phyloP scores from a whole-genome alignment of 2,888 invertebrate genomes.

The Laspeyria flexula region DNA sequence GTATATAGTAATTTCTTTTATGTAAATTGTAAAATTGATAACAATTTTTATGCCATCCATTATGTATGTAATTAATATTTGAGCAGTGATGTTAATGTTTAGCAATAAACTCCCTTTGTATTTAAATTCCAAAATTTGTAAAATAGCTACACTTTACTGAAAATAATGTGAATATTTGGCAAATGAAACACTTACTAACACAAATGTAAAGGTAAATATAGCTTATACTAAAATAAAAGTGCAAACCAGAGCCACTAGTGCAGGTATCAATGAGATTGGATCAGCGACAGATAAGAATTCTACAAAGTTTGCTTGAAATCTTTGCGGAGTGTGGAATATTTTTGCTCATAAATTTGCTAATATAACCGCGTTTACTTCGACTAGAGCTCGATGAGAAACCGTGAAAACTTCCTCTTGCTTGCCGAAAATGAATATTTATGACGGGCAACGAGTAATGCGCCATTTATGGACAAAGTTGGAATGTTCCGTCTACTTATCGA shows the following conservation, averaged over 20 bases:
- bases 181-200: not conserved
- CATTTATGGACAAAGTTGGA: conserved; percentile 83
- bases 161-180: not conserved
- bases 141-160: not conserved
- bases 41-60: conserved; percentile 44
- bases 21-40: conserved; percentile 18
- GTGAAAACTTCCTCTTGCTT: conserved; percentile 78
- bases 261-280: conserved; percentile 29
- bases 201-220: conserved; percentile 16
- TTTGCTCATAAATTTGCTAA: conserved; percentile 82
- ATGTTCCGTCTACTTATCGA: conserved; percentile 75
- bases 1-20: conserved; percentile 34
- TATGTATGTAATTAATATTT: conserved; percentile 27
- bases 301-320: conserved; percentile 53
- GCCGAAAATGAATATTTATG: conserved; percentile 84
- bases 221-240: conserved; percentile 11
- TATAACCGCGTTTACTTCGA: conserved; percentile 73
- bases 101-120: not conserved
- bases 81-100: conserved; percentile 9
- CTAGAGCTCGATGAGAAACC: conserved; percentile 64
- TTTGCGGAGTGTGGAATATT: conserved; percentile 67
- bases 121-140: too few species aligned
- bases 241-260: conserved; percentile 9
- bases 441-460: conserved; percentile 77
- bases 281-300: conserved; percentile 46